Evolutionary conservation across 1,140 invertebrate species (phyloP).

Genomic region (Hyles euphorbiae): DNA sequence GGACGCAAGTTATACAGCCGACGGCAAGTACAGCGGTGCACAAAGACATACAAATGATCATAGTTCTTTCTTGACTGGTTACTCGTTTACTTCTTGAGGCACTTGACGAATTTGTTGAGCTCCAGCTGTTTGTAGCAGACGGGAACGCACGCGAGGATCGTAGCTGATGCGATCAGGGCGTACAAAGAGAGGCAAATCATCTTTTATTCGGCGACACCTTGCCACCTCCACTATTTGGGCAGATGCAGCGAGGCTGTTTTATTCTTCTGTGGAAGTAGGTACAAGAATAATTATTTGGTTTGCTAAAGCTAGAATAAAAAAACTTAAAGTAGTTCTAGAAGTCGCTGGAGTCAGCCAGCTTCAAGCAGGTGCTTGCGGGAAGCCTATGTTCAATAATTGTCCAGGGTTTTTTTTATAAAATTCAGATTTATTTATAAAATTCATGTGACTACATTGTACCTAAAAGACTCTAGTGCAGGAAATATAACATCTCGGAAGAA

Average conservation of each 20-base stretch:
- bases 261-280: neutral
- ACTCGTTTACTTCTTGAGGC: constrained; percentile 42
- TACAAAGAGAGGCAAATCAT: constrained; percentile 69
- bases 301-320: too few relatives aligned
- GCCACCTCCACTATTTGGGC: constrained; percentile 9
- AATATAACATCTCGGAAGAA: too few relatives aligned
- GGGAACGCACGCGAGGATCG: constrained; percentile 56
- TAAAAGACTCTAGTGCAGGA: too few relatives aligned
- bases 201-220: constrained; percentile 22
- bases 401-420: too few relatives aligned
- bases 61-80: constrained; percentile 7
- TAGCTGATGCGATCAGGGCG: constrained; percentile 55
- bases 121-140: constrained; percentile 55
- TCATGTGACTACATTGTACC: too few relatives aligned
- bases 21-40: constrained; percentile 40
- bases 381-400: too few relatives aligned
- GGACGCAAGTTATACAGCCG: constrained; percentile 44
- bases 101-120: constrained; percentile 52
- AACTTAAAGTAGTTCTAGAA: too few relatives aligned
- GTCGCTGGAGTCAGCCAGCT: too few relatives aligned
- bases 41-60: constrained; percentile 49
- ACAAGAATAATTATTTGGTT: too few relatives aligned
- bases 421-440: too few relatives aligned
- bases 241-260: neutral
- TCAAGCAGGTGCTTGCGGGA: too few relatives aligned